Percentiles rank a stretch among this genome's conserved stretches.
Evolutionary conservation across 2,888 invertebrate species (phyloP).

Genomic region (Drosophila colorata): DNA sequence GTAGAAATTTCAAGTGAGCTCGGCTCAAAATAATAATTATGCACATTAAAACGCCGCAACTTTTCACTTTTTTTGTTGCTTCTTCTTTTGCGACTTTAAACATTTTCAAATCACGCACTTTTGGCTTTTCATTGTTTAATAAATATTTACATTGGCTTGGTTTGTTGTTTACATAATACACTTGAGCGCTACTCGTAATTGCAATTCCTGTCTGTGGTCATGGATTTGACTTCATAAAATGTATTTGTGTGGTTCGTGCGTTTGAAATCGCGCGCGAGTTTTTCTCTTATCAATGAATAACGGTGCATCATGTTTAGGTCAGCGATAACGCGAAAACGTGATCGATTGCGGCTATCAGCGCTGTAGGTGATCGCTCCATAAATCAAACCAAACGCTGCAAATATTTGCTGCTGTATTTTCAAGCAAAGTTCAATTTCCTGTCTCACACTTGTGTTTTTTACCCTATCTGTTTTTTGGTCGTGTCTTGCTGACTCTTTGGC

Average conservation of each 20-base stretch:
- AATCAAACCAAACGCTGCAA: constrained; percentile 7
- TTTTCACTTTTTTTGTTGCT: constrained; percentile 58
- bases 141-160: constrained; percentile 34
- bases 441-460: constrained; percentile 25
- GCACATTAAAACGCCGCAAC: constrained; percentile 61
- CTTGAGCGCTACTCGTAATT: constrained; percentile 18
- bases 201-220: constrained; percentile 52
- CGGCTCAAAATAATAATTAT: constrained; percentile 64
- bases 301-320: constrained; percentile 19
- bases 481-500: constrained; percentile 43
- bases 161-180: constrained; percentile 59
- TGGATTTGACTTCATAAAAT: constrained; percentile 27
- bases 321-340: constrained; percentile 52
- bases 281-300: constrained; percentile 3
- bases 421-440: constrained; percentile 68
- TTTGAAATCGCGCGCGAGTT: constrained; percentile 28
- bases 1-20: constrained; percentile 41
- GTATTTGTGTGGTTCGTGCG: background rate
- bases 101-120: constrained; percentile 71
- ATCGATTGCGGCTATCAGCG: constrained; percentile 46
- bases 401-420: constrained; percentile 28
- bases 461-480: constrained; percentile 13
- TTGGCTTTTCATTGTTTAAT: constrained; percentile 51
- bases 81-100: constrained; percentile 13
- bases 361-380: constrained; percentile 1